Evolutionary conservation across 1,140 invertebrate genomes (phyloP).

Genomic region (Camponotus floridanus): DNA sequence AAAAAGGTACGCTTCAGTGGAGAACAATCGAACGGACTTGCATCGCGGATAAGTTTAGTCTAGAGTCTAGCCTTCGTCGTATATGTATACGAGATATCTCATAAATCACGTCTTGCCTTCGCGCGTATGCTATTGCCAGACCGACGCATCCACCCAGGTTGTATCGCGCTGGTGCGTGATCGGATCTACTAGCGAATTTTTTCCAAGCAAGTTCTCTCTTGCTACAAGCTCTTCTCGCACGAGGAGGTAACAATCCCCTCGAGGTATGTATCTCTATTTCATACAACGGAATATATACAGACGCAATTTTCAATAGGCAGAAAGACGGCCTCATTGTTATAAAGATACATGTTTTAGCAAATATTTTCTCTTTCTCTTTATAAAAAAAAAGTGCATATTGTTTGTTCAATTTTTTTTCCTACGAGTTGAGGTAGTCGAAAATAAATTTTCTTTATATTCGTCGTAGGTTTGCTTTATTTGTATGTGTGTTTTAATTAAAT

Average conservation of each 20-base stretch:
- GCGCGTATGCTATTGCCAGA: slow-evolving; percentile 2
- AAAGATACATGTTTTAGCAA: neutral
- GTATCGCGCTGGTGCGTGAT: slow-evolving; percentile 6
- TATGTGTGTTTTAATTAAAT: neutral
- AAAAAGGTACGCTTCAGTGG: neutral
- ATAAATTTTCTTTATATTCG: slow-evolving; percentile 2
- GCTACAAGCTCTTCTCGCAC: slow-evolving; percentile 49
- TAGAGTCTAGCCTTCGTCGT: slow-evolving; percentile 37
- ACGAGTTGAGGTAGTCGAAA: neutral
- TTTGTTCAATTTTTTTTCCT: neutral
- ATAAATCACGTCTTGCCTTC: slow-evolving; percentile 68
- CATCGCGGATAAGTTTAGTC: slow-evolving; percentile 42
- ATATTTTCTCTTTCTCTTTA: neutral
- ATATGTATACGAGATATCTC: slow-evolving; percentile 67
- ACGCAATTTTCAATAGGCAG: neutral
- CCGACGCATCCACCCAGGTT: slow-evolving; percentile 9
- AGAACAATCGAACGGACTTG: neutral
- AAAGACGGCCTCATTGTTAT: neutral
- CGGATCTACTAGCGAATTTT: slow-evolving; percentile 39
- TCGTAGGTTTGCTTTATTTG: neutral
- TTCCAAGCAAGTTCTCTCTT: slow-evolving; percentile 46
- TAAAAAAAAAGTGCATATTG: neutral
- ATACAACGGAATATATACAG: neutral
- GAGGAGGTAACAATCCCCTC: slow-evolving; percentile 64
- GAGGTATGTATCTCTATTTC: slow-evolving; percentile 6